phyloP scores from a whole-genome alignment of 2,888 invertebrate species.

The Torymus auratus region DNA sequence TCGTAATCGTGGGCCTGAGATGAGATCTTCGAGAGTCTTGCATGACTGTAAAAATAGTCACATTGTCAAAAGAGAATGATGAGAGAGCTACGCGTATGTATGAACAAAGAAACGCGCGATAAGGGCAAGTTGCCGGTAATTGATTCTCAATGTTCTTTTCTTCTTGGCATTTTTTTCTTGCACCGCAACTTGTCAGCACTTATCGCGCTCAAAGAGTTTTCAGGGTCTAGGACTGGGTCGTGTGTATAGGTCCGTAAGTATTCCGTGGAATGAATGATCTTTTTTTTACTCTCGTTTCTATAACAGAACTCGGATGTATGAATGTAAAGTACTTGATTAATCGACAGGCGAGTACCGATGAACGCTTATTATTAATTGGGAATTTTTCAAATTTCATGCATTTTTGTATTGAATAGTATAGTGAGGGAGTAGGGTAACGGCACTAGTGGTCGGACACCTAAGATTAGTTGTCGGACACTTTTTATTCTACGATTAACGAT shows the following conservation, averaged over 20 bases:
- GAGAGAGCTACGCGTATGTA: conserved; percentile 29
- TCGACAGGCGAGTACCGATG: conserved; percentile 11
- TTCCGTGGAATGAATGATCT: conserved; percentile 1
- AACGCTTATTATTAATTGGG: background rate
- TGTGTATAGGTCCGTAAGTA: conserved; percentile 48
- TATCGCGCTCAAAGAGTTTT: conserved; percentile 51
- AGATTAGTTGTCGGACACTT: too few relatives aligned
- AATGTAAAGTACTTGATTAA: conserved; percentile 14
- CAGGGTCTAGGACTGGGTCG: conserved; percentile 45
- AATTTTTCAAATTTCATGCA: too few relatives aligned
- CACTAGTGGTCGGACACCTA: too few relatives aligned
- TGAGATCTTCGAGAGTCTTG: conserved; percentile 37
- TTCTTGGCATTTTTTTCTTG: conserved; percentile 3
- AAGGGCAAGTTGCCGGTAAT: conserved; percentile 45
- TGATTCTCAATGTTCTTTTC: background rate
- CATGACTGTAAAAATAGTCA: conserved; percentile 26
- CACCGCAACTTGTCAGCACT: conserved; percentile 39
- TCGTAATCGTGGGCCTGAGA: conserved; percentile 36
- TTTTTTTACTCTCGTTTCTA: background rate
- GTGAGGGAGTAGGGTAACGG: too few relatives aligned
- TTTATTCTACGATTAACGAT: too few relatives aligned
- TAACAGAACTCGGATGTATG: background rate
- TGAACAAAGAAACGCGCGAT: conserved; percentile 29
- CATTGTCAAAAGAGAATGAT: conserved; percentile 1
- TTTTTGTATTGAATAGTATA: too few relatives aligned